phyloP scores from a whole-genome alignment of 1,140 invertebrate genomes.

The Microplitis demolitor region DNA sequence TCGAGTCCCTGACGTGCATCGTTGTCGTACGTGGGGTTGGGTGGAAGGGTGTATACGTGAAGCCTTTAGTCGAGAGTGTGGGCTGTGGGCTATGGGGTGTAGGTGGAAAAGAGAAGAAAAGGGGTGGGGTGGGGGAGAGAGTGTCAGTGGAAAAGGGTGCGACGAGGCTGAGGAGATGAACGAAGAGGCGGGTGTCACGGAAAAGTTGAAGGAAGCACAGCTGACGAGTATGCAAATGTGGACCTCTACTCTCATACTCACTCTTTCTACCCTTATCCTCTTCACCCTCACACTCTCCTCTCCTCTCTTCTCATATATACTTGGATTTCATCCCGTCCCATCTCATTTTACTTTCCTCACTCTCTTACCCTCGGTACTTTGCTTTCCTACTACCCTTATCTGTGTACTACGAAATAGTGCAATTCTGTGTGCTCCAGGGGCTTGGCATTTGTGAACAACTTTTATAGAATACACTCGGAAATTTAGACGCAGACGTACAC shows the following conservation, averaged over 20 bases:
- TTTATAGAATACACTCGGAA: constrained; percentile 20
- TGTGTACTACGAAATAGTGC: constrained; percentile 43
- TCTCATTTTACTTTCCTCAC: constrained; percentile 24
- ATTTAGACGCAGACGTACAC: neutral
- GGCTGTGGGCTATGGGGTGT: constrained; percentile 23
- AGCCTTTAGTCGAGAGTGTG: constrained; percentile 19
- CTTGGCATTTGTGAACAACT: constrained; percentile 48
- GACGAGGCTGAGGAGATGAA: constrained; percentile 13
- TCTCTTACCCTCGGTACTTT: constrained; percentile 23
- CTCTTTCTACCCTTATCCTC: neutral
- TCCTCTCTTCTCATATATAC: neutral
- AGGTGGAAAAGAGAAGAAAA: constrained; percentile 11
- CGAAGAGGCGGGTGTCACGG: constrained; percentile 48
- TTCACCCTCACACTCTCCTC: neutral
- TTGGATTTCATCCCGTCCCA: neutral
- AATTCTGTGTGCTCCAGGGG: constrained; percentile 45
- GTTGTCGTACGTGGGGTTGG: neutral
- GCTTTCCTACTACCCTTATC: constrained; percentile 16
- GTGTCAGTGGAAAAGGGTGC: neutral
- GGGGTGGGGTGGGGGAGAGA: neutral
- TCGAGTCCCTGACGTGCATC: constrained; percentile 32
- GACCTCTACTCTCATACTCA: constrained; percentile 30
- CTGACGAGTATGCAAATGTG: constrained; percentile 63
- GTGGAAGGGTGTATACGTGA: neutral
- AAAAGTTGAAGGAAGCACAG: constrained; percentile 63